These are phyloP conservation scores for Euplagia quadripunctaria DNA, from an alignment of 2,888 invertebrate species.

Conservation along the genomic window DNA sequence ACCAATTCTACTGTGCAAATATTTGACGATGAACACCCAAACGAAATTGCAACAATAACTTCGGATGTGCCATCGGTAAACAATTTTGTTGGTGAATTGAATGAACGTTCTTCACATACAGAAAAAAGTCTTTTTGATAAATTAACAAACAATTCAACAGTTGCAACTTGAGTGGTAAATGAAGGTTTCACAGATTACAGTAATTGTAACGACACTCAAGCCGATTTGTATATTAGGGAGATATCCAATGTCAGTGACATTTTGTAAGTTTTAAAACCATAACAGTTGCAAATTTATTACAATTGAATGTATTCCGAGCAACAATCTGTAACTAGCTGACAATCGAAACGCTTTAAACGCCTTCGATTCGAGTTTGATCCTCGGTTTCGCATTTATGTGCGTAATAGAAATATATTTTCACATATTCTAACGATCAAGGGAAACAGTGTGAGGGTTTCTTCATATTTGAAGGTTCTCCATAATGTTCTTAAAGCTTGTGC, in stretches of 20 bases:
- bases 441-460: neutral
- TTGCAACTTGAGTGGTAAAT: slow-evolving; percentile 9
- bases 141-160: slow-evolving; percentile 14
- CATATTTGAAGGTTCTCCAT: neutral
- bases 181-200: slow-evolving; percentile 7
- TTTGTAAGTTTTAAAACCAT: neutral
- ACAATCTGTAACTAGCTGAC: too few species aligned
- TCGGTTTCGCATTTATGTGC: neutral
- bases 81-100: slow-evolving; percentile 32
- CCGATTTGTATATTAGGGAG: slow-evolving; percentile 23
- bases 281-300: neutral
- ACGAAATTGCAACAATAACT: slow-evolving; percentile 27
- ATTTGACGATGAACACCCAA: slow-evolving; percentile 18
- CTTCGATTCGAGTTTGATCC: neutral
- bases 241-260: slow-evolving; percentile 24
- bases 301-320: neutral
- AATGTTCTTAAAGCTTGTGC: neutral
- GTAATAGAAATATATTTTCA: neutral
- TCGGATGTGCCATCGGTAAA: slow-evolving; percentile 19
- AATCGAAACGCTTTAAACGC: neutral
- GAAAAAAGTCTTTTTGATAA: slow-evolving; percentile 16
- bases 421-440: neutral
- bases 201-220: slow-evolving; percentile 22
- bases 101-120: slow-evolving; percentile 28
- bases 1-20: slow-evolving; percentile 12